These are phyloP conservation scores for Dicerorhinus sumatrensis DNA, from an alignment of 2,113 vertebrate species.

Conservation along the genomic window DNA sequence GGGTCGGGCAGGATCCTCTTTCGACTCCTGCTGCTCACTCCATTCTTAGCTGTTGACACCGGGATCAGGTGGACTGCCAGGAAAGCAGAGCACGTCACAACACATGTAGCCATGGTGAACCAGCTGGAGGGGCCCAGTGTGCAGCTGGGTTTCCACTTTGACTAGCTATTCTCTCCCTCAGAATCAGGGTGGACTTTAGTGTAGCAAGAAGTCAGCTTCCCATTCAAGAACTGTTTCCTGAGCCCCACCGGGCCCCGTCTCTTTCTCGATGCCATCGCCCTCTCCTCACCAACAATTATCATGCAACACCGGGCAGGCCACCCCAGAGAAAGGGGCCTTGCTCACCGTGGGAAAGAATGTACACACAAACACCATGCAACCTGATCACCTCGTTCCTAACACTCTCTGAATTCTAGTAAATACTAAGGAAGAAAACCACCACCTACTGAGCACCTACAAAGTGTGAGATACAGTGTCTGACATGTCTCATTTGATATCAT, in stretches of 20 bases:
- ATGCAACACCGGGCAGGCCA: not conserved
- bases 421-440: not conserved
- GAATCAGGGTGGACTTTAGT: not conserved
- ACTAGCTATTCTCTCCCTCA: not conserved
- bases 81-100: not conserved
- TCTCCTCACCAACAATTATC: not conserved
- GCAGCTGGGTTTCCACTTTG: not conserved
- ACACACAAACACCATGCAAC: too few relatives aligned
- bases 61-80: conserved; percentile 94
- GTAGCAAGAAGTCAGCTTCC: not conserved
- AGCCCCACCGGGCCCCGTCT: not conserved
- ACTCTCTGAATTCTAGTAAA: not conserved
- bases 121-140: too few relatives aligned
- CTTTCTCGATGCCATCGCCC: not conserved
- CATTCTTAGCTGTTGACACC: conserved; percentile 86
- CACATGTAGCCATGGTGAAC: rapidly evolving
- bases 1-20: conserved; percentile 93
- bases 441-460: not conserved
- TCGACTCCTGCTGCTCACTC: conserved; percentile 90
- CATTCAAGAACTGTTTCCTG: not conserved
- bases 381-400: not conserved
- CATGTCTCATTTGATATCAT: not conserved
- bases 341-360: not conserved
- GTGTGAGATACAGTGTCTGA: not conserved
- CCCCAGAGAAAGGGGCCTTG: not conserved